A percentile compares a stretch with the other conserved stretches of the same genome.
Conservation (phyloP, 2,888 invertebrate species). For the Agrotis clavis region DNA sequence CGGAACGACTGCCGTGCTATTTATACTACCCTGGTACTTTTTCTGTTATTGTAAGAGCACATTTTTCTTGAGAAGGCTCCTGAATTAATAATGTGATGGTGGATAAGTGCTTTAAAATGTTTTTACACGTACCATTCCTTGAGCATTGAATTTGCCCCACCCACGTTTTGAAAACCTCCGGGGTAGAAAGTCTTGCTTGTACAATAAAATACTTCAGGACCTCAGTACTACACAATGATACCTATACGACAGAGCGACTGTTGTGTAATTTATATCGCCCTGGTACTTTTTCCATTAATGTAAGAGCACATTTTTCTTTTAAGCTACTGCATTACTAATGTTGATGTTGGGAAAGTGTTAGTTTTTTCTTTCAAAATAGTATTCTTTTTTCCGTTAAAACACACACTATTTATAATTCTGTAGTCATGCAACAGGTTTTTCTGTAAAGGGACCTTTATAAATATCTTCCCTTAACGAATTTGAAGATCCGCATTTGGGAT, state of each 20-base stretch:
- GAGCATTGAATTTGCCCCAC: no score
- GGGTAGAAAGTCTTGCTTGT: no score
- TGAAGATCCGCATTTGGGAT: not conserved
- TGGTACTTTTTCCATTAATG: constrained; percentile 43
- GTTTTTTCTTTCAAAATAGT: not conserved
- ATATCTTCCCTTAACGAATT: not conserved
- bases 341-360: not conserved
- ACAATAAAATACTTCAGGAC: no score
- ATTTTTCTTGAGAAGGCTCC: constrained; percentile 8
- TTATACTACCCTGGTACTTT: constrained; percentile 39
- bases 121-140: no score
- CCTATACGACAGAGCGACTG: constrained; percentile 8
- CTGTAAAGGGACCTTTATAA: no score
- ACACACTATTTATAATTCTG: not conserved
- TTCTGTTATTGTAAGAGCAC: constrained; percentile 19
- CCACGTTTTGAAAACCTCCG: no score
- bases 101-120: no score
- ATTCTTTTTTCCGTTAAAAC: not conserved
- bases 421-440: not conserved
- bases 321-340: constrained; percentile 12
- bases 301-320: constrained; percentile 21
- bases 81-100: no score
- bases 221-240: constrained; percentile 21
- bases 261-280: constrained; percentile 26
- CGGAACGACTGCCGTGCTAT: constrained; percentile 14